phyloP scores from a whole-genome alignment of 2,113 vertebrate species.

The Columbina picui region DNA sequence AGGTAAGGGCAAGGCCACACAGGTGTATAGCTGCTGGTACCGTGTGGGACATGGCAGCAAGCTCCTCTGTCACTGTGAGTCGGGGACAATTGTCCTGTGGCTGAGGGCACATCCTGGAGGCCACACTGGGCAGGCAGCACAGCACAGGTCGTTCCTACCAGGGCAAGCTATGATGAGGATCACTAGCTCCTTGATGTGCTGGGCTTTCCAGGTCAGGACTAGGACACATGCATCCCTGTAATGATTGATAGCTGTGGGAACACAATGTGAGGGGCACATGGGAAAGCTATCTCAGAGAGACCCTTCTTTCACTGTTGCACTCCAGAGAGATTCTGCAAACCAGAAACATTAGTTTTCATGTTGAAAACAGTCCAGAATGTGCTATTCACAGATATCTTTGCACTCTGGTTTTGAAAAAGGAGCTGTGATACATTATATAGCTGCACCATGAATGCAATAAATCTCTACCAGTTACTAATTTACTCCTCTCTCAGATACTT shows the following conservation, averaged over 20 bases:
- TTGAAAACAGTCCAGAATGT: not conserved
- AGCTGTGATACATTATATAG: not conserved
- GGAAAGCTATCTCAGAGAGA: not conserved
- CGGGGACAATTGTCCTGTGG: not conserved
- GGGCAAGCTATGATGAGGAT: not conserved
- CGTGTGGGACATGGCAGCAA: not conserved
- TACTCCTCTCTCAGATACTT: not conserved
- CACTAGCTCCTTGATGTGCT: not conserved
- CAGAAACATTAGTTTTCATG: not conserved
- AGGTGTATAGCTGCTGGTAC: not conserved
- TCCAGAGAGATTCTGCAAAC: not conserved
- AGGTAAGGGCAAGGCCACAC: not conserved
- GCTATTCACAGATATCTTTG: not conserved
- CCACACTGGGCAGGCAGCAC: not conserved
- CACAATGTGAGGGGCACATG: rapidly evolving
- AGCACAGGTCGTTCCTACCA: not conserved
- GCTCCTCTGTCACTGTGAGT: not conserved
- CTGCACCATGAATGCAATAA: not conserved
- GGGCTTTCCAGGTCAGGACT: not conserved
- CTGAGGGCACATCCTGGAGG: not conserved
- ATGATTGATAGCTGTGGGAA: not conserved
- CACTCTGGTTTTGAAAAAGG: not conserved
- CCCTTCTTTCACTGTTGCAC: not conserved
- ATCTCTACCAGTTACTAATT: not conserved
- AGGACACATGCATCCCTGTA: not conserved